A percentile compares a stretch with the other conserved stretches of the same genome.
phyloP scores from a whole-genome alignment of 2,888 invertebrate species.

The Leptinotarsa juncta region DNA sequence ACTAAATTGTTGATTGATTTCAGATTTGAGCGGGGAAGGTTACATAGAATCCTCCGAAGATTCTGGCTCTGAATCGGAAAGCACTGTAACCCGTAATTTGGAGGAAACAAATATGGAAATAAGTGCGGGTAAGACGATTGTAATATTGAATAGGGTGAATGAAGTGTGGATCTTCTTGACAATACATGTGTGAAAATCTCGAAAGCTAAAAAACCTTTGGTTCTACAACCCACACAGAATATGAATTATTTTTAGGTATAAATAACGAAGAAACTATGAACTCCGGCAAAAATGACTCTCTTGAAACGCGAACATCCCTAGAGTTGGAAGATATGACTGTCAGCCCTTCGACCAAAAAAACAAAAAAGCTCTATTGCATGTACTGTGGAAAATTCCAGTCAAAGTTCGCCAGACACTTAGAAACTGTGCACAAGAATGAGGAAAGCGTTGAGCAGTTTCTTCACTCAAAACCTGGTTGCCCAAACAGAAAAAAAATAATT shows the following conservation, averaged over 20 bases:
- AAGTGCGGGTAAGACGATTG: slow-evolving; percentile 1
- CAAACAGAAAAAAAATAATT: slow-evolving; percentile 22
- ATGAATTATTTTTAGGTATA: neutral
- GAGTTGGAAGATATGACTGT: neutral
- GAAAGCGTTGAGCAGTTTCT: slow-evolving; percentile 11
- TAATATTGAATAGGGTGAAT: slow-evolving; percentile 2
- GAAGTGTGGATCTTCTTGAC: neutral
- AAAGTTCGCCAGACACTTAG: slow-evolving; percentile 20
- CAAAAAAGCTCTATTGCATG: slow-evolving; percentile 20
- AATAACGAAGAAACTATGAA: slow-evolving; percentile 8
- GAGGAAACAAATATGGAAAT: neutral
- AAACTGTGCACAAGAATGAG: slow-evolving; percentile 14
- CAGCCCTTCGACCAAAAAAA: neutral
- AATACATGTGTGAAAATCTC: neutral
- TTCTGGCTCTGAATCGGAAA: neutral
- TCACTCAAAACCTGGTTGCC: slow-evolving; percentile 19
- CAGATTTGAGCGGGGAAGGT: neutral
- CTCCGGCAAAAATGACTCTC: slow-evolving; percentile 1
- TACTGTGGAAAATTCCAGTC: slow-evolving; percentile 12
- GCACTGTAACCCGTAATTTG: neutral
- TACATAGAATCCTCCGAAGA: neutral
- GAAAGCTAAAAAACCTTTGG: neutral
- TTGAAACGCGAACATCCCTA: slow-evolving; percentile 16
- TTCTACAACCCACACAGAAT: slow-evolving; percentile 1
- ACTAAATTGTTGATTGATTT: slow-evolving; percentile 12